A percentile compares a stretch with the other conserved stretches of the same genome.
These are phyloP conservation scores for Bimastos eiseni DNA, from an alignment of 2,888 invertebrate genomes.

Conservation along the genomic window DNA sequence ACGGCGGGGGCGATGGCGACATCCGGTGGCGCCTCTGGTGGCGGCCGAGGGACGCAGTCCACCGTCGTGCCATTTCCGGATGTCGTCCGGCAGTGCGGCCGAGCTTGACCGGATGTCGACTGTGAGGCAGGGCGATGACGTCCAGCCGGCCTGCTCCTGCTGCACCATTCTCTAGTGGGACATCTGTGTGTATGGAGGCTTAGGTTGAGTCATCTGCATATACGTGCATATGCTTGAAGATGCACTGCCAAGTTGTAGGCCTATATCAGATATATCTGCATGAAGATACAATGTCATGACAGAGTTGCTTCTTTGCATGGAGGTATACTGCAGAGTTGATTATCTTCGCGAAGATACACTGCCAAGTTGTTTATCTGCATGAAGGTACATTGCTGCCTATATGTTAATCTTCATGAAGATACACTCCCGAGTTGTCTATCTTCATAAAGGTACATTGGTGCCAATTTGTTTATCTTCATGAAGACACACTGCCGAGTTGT, in stretches of 20 bases:
- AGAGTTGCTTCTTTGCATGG: too few relatives aligned
- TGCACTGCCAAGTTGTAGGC: too few relatives aligned
- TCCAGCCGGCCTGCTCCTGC: slow-evolving; percentile 31
- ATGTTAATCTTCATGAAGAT: not conserved
- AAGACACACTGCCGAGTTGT: not conserved
- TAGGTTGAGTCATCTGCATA: not conserved
- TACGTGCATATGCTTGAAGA: not conserved
- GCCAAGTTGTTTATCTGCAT: not conserved
- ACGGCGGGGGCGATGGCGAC: not conserved
- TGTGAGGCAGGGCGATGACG: not conserved
- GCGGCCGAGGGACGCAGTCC: slow-evolving; percentile 23
- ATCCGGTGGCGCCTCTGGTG: not conserved
- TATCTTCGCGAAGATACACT: too few relatives aligned
- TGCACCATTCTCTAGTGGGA: slow-evolving; percentile 27
- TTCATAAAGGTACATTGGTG: too few relatives aligned
- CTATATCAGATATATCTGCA: too few relatives aligned
- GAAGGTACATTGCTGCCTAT: not conserved
- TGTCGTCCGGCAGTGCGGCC: slow-evolving; percentile 29
- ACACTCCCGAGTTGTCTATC: not conserved
- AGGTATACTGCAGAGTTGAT: too few relatives aligned
- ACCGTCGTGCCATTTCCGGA: slow-evolving; percentile 38
- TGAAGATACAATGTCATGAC: not conserved
- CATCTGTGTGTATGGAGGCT: not conserved
- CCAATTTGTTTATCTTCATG: not conserved
- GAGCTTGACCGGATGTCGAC: slow-evolving; percentile 30